Base-by-base conservation (phyloP, 2,888 invertebrate species). In the Prionchulus punctatus region DNA sequence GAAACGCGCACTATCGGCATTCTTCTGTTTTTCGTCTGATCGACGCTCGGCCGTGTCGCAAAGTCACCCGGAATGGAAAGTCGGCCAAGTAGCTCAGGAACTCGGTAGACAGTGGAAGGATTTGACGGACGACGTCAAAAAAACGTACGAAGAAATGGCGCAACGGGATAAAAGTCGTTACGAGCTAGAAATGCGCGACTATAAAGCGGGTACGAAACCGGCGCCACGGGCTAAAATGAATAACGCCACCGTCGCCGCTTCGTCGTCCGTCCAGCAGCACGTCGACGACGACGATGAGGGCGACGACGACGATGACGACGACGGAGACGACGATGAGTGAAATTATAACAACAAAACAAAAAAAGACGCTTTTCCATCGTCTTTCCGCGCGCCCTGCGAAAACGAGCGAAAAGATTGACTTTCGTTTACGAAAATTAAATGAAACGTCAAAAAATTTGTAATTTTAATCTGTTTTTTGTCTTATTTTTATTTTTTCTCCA, bases 1-100 rank as follows among this genome's bases (percentile, higher is more conserved):
- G 25, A 54, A 54, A 54, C 48, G 54, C 25, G 23, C 23, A 7
- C n/a, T 54, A 54, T 96, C 96, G 64, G 96, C 94, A 55, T 98
- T 96, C 81, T 98, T 98, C 80, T 89, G 91, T 85, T 98, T 96
- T 79, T 96, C 92, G 73, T 89, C 90, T 74, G 96, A 96, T 71
- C 92, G 92, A 73, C 84, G 98, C 67, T 83, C 86, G 43, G 89
- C 88, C 71, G 90, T 98, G 60, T 90, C 91, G 77, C 84, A 82
- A 58, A 80, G 80, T 59, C 86, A 92, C 76, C 94, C 94, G 0
- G 89, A 89, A 72, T 89, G 83, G 73, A 86, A 89, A 52, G 92
- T 96, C 70, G 94, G 94, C 26, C 67, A 67, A 56, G 67, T 69
- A 26, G 69, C 69, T 15, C 69, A 69, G 56, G 69, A 69, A 53